Base-by-base conservation (phyloP, 2,797 vertebrate species). In the Scolopax rusticola region DNA sequence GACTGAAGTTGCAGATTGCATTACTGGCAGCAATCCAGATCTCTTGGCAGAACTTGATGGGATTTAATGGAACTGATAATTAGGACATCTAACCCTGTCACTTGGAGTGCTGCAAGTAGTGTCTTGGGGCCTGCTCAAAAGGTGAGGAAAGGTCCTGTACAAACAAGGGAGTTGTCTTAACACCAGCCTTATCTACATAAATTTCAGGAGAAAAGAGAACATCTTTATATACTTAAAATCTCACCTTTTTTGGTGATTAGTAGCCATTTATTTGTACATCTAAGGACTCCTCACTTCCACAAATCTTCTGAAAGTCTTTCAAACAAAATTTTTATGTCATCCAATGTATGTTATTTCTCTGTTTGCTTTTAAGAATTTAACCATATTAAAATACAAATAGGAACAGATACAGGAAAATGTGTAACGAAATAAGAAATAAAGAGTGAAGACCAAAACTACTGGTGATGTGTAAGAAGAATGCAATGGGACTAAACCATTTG, bases 1-100 rank as follows among this genome's bases (percentile, higher is more conserved):
- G 41, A 80, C 48, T 81, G 60, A 83, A 36, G 17, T 11, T 67
- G 28, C 56, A 88, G 73, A 68, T 91, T 78, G 69, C 27, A 38
- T 53, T 86, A 21, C 48, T 94, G 90, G 76, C 61, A 53, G 67
- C 20, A 16, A 80, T 78, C 45, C 60, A 87, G 48, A 20, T 87
- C 13, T 68, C 23, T 68, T 4, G 2, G 27, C 41, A 10, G 36
- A 86, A 41, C 8, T 90, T 75, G 15, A 43, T 61, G 43, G 41
- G 18, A 48, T 85, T 75, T 87, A 81, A 81, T 68, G 54, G 79
- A 80, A 94, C 16, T 90, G 47, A 56, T 87, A 83, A 75, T 85
- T 53, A 69, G 30, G 69, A 80, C 9, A 57, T 68, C 30, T 88
- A 86, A 93, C 53, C 36, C 18, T 94, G 57, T 28, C 20, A n/a